A percentile compares a stretch with the other conserved stretches of the same genome.
These are phyloP conservation scores for Antheraea mylitta DNA, from an alignment of 1,140 invertebrate species.

Conservation along the genomic window DNA sequence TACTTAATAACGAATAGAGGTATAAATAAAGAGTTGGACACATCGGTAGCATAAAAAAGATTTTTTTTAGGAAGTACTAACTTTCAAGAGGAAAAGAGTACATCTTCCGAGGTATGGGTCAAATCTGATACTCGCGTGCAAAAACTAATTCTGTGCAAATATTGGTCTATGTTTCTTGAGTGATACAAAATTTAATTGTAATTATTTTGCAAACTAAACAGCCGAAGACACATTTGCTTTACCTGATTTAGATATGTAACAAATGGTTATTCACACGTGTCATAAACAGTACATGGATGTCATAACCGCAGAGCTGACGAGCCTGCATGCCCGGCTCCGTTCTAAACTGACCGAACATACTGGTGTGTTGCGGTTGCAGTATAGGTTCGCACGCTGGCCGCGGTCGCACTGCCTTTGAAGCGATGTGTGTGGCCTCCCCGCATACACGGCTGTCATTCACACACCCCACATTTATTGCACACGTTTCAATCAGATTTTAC, in stretches of 20 bases:
- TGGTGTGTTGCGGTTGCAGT: conserved; percentile 29
- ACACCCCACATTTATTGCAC: conserved; percentile 32
- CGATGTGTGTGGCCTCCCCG: conserved; percentile 29
- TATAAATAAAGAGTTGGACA: too few relatives aligned
- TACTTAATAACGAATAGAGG: too few relatives aligned
- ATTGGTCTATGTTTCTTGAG: too few relatives aligned
- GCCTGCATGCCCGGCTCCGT: conserved; percentile 14
- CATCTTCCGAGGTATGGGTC: too few relatives aligned
- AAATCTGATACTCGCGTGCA: too few relatives aligned
- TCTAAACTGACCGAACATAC: conserved; percentile 20
- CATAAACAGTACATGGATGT: conserved; percentile 29
- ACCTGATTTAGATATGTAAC: conserved; percentile 2
- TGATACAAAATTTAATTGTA: too few relatives aligned
- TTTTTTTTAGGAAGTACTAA: too few relatives aligned
- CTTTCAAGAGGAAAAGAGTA: too few relatives aligned
- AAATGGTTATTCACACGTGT: conserved; percentile 13
- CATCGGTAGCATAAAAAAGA: too few relatives aligned
- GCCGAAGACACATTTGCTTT: not conserved
- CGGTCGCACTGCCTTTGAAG: too few relatives aligned
- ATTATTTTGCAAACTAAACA: too few relatives aligned
- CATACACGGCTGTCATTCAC: conserved; percentile 25
- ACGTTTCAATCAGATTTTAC: conserved; percentile 33
- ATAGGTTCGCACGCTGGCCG: conserved; percentile 9
- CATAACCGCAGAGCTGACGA: conserved; percentile 28
- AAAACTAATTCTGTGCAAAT: too few relatives aligned